Evolutionary conservation across 2,113 vertebrate genomes (phyloP), one percentile per base, ranked within the genome.

Genomic region (Eidolon helvum): DNA sequence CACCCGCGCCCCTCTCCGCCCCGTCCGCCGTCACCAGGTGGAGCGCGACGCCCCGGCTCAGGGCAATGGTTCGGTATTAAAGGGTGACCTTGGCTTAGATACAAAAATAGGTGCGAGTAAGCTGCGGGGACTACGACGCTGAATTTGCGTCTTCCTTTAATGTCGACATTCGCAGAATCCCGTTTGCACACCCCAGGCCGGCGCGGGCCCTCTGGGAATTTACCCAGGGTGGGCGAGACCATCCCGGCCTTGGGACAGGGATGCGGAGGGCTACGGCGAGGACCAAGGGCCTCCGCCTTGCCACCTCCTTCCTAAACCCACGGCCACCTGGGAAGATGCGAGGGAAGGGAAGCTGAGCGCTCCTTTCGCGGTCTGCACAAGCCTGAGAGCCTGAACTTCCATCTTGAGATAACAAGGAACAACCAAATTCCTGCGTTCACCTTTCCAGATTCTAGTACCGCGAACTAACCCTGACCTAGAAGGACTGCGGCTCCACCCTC

Each of bases 81-180:
- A 80, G 89, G 82, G 89, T 95, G 97, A 97, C 97, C 95, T 97
- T 96, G 97, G 96, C 91, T 96, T 89, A 94, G 82, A 4, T 65
- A 28, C 53, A 50, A 43, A 89, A 95, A 90, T 90, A 96, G 96
- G 48, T 8, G 87, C 79, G 86, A 10, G 66, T 50, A 30, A 94
- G 92, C 97, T 9, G 71, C 68, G 38, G 77, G 89, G 78, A 75
- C 86, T 2, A 1, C 15, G 30, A 55, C 61, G 89, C 89, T 0
- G 21, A 21, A 6, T 11, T 11, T 63, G 89, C 80, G 57, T 14
- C 0, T 6, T 33, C 79, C 69, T 68, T 48, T 55, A 26, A 21
- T 11, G 69, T 55, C 68, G 24, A 19, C 96, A 63, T 74, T 38
- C 12, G 72, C 72, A 16, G 53, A 74, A 7, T 26, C 63, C 57